These are phyloP conservation scores for Drosophila nikananu DNA, from an alignment of 1,140 invertebrate genomes.

Conservation along the genomic window DNA sequence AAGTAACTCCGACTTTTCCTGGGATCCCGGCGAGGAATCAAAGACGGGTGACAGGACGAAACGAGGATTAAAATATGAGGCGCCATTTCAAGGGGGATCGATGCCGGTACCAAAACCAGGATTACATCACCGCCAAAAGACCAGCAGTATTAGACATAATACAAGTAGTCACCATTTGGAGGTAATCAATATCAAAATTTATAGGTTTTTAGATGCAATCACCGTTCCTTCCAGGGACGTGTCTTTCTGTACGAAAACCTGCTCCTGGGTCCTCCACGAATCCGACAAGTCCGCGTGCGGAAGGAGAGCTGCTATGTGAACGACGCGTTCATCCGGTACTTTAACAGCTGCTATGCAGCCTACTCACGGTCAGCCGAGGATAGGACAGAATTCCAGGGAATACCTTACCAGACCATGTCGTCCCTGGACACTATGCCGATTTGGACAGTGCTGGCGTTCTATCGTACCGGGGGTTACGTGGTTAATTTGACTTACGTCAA, in stretches of 20 bases:
- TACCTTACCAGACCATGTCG: slow-evolving; percentile 34
- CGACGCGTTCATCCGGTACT: slow-evolving; percentile 74
- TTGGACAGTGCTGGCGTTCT: slow-evolving; percentile 54
- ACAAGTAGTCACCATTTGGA: background rate
- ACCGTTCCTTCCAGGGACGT: slow-evolving; percentile 17
- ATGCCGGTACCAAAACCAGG: background rate
- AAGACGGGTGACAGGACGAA: background rate
- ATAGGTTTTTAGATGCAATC: background rate
- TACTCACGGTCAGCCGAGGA: slow-evolving; percentile 52
- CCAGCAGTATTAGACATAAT: background rate
- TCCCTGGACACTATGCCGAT: slow-evolving; percentile 47
- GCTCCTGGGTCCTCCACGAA: slow-evolving; percentile 69
- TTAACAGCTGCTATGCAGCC: slow-evolving; percentile 67
- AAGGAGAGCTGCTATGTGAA: slow-evolving; percentile 69
- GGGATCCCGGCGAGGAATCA: background rate
- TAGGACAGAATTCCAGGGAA: background rate
- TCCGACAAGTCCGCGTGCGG: slow-evolving; percentile 69
- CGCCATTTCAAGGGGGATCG: too few relatives aligned
- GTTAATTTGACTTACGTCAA: slow-evolving; percentile 49
- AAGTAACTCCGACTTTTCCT: background rate
- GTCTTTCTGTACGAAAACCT: slow-evolving; percentile 72
- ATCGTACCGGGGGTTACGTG: slow-evolving; percentile 65
- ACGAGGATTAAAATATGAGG: accelerated
- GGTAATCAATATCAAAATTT: background rate
- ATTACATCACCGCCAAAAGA: background rate